Evolutionary conservation across 2,888 invertebrate genomes (phyloP), one percentile per base, ranked within the genome.

Genomic region (Tipula lateralis): DNA sequence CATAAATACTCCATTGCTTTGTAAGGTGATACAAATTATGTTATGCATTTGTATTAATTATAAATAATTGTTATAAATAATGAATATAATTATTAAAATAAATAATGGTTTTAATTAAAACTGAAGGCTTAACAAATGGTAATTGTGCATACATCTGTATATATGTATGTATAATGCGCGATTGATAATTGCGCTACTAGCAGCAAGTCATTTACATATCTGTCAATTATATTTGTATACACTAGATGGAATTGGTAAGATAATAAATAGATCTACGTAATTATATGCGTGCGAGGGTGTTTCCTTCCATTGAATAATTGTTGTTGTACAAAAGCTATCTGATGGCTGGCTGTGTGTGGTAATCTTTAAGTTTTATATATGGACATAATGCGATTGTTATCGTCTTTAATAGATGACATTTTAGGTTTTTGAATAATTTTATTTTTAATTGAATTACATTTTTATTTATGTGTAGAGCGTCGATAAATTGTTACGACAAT

Each of bases 101-200:
- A n/a, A 32, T 32, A 32, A 32, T 32, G 32, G 3, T 32, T 32
- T 32, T 32, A 32, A 32, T 32, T 32, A 7, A 32, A 32, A 32
- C 3, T 32, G 32, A 32, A 32, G 32, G 32, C 32, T 32, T 32
- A 32, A 32, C 32, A 32, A 32, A 32, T n/a, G n/a, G n/a, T n/a
- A n/a, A n/a, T n/a, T n/a, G n/a, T n/a, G n/a, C n/a, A n/a, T n/a
- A n/a, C n/a, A n/a, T n/a, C n/a, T n/a, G n/a, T n/a, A n/a, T n/a
- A n/a, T n/a, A n/a, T n/a, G n/a, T n/a, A n/a, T n/a, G n/a, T n/a
- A 44, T 44, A 50, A 50, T 50, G 66, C 66, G 66, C 66, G 66
- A 66, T 66, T 66, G 66, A 66, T 66, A 66, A 66, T 66, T 66
- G 66, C 66, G 66, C 66, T 66, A 66, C 66, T 66, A 66, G n/a